Evolutionary conservation across 2,888 invertebrate genomes (phyloP).

Genomic region (Campopleginae sp.): DNA sequence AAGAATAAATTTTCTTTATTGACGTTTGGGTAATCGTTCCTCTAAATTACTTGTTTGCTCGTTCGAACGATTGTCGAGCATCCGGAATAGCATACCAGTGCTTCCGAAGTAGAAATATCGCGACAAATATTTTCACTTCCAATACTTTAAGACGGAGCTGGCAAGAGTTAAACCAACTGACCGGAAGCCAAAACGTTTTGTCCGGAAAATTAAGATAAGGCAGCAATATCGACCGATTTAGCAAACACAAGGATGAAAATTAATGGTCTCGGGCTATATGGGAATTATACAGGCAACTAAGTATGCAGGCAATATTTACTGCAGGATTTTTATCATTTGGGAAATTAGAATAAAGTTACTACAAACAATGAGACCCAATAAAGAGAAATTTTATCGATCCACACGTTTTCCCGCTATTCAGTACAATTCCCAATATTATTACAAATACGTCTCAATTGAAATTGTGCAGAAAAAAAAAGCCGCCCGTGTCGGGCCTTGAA

Average conservation of each 20-base stretch:
- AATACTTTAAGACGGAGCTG: constrained; percentile 32
- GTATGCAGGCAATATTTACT: background rate
- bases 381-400: background rate
- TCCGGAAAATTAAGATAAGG: constrained; percentile 57
- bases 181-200: constrained; percentile 59
- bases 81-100: background rate
- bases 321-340: background rate
- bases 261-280: background rate
- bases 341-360: background rate
- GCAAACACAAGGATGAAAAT: background rate
- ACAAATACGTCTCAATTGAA: no score
- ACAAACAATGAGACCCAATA: background rate
- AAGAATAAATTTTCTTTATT: background rate
- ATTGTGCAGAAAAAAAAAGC: background rate
- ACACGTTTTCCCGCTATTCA: background rate
- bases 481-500: background rate
- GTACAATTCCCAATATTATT: background rate
- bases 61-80: background rate
- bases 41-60: background rate
- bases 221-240: constrained; percentile 52
- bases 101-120: constrained; percentile 20
- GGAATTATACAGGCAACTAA: background rate
- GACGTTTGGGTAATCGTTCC: constrained; percentile 25
- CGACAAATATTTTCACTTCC: constrained; percentile 39
- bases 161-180: constrained; percentile 41